phyloP scores from a whole-genome alignment of 2,797 vertebrate genomes.

The Mionectes olivaceus region DNA sequence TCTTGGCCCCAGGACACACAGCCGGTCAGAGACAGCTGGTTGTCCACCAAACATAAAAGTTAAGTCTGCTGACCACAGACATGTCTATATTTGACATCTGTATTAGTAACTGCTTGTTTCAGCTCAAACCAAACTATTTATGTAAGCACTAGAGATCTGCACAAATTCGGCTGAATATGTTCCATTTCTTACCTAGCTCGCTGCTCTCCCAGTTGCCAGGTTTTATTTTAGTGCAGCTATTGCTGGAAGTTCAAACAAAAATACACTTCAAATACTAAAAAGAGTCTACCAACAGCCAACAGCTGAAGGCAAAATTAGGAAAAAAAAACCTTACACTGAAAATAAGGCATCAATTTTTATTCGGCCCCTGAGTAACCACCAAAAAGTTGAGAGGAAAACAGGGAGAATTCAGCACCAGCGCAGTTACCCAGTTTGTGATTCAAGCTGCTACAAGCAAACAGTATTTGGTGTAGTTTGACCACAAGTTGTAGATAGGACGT shows the following conservation, averaged over 20 bases:
- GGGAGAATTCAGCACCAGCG: not conserved
- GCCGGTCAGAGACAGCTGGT: not conserved
- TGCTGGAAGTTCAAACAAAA: conserved; percentile 42
- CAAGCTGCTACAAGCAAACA: not conserved
- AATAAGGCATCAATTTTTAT: conserved; percentile 12
- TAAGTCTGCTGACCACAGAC: not conserved
- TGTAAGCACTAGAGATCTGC: not conserved
- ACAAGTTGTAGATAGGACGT: not conserved
- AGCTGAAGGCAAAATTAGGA: conserved; percentile 52
- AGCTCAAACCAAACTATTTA: conserved; percentile 1
- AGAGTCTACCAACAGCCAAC: conserved; percentile 25
- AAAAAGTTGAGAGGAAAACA: not conserved
- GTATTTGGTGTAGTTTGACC: not conserved
- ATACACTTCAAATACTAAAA: conserved; percentile 38
- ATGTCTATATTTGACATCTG: not conserved
- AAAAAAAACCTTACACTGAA: not conserved
- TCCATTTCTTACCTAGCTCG: conserved; percentile 1
- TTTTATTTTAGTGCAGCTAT: conserved; percentile 48
- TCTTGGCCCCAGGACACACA: not conserved
- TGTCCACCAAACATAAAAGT: not conserved
- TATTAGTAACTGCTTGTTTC: conserved; percentile 11
- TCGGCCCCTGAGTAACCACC: not conserved
- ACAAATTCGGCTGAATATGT: not conserved
- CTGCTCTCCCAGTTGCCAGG: not conserved
- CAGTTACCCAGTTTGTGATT: not conserved